Evolutionary conservation across 2,113 vertebrate species (phyloP).

Genomic region (Rhegmatorhina hoffmannsi): DNA sequence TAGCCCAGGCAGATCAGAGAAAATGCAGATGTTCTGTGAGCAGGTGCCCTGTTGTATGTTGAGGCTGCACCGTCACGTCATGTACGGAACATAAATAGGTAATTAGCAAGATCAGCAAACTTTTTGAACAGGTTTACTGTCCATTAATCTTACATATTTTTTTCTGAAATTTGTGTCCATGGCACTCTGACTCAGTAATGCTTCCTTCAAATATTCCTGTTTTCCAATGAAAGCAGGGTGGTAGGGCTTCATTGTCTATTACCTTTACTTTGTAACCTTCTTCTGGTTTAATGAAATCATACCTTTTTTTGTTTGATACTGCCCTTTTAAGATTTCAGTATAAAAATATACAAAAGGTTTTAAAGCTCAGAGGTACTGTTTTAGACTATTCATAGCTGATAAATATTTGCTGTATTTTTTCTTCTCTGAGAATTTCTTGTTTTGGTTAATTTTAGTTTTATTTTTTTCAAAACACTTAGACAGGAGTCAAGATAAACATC

Average conservation of each 20-base stretch:
- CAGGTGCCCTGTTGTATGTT: not conserved
- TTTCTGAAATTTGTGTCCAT: not conserved
- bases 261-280: not conserved
- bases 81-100: not conserved
- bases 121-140: not conserved
- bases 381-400: not conserved
- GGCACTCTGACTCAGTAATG: not conserved
- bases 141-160: not conserved
- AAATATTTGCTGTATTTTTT: not conserved
- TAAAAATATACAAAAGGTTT: not conserved
- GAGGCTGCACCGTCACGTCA: not conserved
- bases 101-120: not conserved
- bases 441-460: not conserved
- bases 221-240: not conserved
- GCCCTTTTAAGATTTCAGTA: not conserved
- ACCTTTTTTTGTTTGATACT: not conserved
- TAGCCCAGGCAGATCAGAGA: not conserved
- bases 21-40: not conserved
- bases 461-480: not conserved
- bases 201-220: not conserved
- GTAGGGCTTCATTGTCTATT: not conserved
- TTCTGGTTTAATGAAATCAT: not conserved
- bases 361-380: not conserved
- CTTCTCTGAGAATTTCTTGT: not conserved
- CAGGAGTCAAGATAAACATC: not conserved